Conservation (phyloP, 2,113 vertebrate species). For the Hippoglossus stenolepis region DNA sequence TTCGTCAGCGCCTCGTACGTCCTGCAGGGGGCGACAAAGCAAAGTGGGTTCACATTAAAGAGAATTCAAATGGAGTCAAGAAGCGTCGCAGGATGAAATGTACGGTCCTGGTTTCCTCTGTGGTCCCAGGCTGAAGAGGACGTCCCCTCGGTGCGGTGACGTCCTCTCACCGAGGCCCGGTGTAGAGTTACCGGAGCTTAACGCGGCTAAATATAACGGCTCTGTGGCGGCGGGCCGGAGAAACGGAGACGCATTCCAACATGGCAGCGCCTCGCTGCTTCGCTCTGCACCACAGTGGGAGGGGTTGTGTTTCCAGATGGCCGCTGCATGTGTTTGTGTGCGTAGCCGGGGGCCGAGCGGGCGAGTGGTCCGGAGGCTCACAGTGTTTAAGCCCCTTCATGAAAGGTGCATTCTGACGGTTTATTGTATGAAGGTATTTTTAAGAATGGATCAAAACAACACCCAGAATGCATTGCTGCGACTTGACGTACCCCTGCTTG, state of each 20-base stretch:
- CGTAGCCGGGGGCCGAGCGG: no score
- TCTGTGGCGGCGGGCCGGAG: conserved; percentile 35
- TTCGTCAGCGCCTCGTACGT: conserved; percentile 86
- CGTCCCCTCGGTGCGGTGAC: no score
- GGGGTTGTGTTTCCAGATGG: conserved; percentile 13
- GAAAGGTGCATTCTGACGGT: no score
- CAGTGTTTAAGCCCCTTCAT: no score
- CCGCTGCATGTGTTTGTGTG: neutral
- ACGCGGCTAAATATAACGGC: conserved; percentile 70
- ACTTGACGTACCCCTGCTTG: no score
- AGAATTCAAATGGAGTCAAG: neutral
- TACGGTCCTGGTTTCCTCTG: no score
- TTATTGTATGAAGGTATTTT: no score
- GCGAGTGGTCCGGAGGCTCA: no score
- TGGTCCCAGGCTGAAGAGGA: neutral
- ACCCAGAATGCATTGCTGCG: no score
- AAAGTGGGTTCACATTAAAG: neutral
- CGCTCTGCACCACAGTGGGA: conserved; percentile 25
- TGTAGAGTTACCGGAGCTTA: conserved; percentile 67
- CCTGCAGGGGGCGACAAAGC: conserved; percentile 68
- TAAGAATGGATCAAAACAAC: no score
- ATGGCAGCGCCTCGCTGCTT: conserved; percentile 10
- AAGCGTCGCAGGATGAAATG: neutral
- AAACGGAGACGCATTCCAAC: conserved; percentile 63
- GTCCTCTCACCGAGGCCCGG: neutral